Percentiles rank a stretch among this genome's conserved stretches.
phyloP scores from a whole-genome alignment of 2,113 vertebrate genomes.

The Paratilapia polleni region DNA sequence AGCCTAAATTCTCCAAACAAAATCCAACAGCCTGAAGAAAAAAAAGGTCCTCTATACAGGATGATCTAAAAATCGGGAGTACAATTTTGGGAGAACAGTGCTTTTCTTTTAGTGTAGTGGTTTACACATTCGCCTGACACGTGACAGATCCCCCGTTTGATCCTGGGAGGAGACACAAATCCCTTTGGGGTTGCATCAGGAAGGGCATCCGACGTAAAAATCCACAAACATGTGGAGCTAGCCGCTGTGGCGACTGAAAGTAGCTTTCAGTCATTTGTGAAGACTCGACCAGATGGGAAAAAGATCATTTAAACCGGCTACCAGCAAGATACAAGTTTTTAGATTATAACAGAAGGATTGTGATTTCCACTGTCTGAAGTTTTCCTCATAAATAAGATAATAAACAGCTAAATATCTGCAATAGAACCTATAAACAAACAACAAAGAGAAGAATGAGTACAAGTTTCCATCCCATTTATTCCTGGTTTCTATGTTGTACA shows the following conservation, averaged over 20 bases:
- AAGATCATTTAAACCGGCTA: not conserved
- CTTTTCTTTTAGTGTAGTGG: too few species aligned
- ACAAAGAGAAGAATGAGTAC: not conserved
- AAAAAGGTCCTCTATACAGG: not conserved
- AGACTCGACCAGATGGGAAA: too few species aligned
- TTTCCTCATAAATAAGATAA: not conserved
- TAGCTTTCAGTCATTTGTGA: too few species aligned
- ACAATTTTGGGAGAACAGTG: too few species aligned
- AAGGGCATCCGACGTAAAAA: too few species aligned
- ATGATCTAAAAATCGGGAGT: too few species aligned
- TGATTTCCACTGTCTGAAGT: not conserved
- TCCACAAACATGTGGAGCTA: too few species aligned
- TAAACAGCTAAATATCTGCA: not conserved
- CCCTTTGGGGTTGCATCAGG: too few species aligned
- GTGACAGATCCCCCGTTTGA: too few species aligned
- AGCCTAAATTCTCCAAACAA: not conserved
- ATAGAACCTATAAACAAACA: not conserved
- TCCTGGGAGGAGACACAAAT: too few species aligned
- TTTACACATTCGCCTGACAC: too few species aligned
- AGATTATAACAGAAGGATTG: not conserved
- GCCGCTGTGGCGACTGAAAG: too few species aligned
- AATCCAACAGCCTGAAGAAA: not conserved
- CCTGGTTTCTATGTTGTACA: conserved; percentile 63
- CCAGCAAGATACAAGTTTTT: not conserved
- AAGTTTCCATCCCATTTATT: conserved; percentile 67